A percentile compares a stretch with the other conserved stretches of the same genome.
These are phyloP conservation scores for Icerya purchasi DNA, from an alignment of 2,888 invertebrate genomes.

Conservation along the genomic window DNA sequence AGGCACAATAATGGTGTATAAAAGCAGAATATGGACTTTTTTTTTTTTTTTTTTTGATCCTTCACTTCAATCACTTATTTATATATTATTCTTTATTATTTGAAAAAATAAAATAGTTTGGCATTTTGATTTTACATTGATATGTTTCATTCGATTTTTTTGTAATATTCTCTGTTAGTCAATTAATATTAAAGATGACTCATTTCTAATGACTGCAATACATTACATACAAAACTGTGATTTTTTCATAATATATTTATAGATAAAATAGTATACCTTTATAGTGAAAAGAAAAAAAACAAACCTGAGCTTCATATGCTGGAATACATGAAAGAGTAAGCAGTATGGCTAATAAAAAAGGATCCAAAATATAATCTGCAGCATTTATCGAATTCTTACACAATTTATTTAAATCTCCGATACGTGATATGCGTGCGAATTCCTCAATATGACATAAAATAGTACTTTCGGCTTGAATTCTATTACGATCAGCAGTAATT, in stretches of 20 bases:
- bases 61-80: no score
- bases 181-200: no score
- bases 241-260: background rate
- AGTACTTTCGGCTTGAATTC: conserved; percentile 20
- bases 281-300: background rate
- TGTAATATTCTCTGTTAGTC: no score
- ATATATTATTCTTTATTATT: no score
- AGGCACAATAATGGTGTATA: no score
- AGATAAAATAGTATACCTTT: background rate
- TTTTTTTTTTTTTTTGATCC: no score
- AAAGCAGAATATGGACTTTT: no score
- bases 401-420: conserved; percentile 20
- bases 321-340: conserved; percentile 30
- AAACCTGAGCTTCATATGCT: conserved; percentile 24
- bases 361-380: conserved; percentile 37
- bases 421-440: conserved; percentile 19
- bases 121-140: no score
- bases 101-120: no score
- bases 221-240: no score
- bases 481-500: conserved; percentile 12
- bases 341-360: conserved; percentile 38
- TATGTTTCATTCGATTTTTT: no score
- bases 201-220: no score
- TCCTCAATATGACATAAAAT: conserved; percentile 22
- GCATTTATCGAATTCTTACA: conserved; percentile 30